A percentile compares a stretch with the other conserved stretches of the same genome.
These are phyloP conservation scores for Platycnemis pennipes DNA, from an alignment of 2,888 invertebrate species.

Conservation along the genomic window DNA sequence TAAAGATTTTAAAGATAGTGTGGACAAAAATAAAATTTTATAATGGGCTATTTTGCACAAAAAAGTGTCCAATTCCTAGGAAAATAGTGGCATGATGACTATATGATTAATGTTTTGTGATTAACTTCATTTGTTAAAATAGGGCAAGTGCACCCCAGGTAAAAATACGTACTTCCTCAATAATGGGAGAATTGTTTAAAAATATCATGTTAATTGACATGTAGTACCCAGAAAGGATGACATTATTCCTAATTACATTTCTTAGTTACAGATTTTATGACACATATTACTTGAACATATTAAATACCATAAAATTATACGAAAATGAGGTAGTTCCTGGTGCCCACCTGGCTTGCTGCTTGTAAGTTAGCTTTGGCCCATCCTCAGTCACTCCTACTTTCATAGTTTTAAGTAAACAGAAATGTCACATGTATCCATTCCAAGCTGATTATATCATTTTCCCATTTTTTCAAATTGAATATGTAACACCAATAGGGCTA, in stretches of 20 bases:
- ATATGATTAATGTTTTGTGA: neutral
- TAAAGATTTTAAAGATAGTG: too few relatives aligned
- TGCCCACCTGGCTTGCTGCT: slow-evolving; percentile 51
- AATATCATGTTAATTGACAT: neutral
- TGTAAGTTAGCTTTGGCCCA: neutral
- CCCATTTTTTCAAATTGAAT: neutral
- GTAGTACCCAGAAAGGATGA: neutral
- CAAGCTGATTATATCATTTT: neutral
- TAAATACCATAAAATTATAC: neutral
- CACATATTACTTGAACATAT: neutral
- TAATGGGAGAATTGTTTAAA: neutral
- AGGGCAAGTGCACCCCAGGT: too few relatives aligned
- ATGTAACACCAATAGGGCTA: neutral
- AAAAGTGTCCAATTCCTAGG: too few relatives aligned
- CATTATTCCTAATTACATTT: neutral
- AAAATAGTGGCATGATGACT: too few relatives aligned
- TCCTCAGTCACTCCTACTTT: slow-evolving; percentile 12
- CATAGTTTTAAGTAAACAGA: neutral
- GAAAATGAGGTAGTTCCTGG: neutral
- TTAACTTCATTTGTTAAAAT: too few relatives aligned
- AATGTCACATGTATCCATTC: neutral
- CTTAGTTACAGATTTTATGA: neutral
- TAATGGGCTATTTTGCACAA: too few relatives aligned
- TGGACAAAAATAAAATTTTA: too few relatives aligned
- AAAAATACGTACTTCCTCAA: neutral